These are phyloP conservation scores for Acestrorhynchus altus DNA, from an alignment of 2,797 vertebrate genomes.

Conservation along the genomic window DNA sequence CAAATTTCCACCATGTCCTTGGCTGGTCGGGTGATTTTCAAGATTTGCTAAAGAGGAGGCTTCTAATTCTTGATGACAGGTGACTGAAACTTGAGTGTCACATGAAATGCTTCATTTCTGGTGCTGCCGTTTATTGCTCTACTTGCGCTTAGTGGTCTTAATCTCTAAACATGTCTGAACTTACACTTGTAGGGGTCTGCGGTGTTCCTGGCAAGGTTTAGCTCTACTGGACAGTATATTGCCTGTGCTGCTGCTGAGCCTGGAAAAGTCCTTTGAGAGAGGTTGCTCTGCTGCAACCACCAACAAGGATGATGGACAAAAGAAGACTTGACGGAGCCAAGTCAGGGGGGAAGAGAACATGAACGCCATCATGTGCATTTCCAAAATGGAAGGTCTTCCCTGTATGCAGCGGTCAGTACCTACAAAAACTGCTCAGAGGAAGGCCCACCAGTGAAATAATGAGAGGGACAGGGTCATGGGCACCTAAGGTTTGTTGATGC, in stretches of 20 bases:
- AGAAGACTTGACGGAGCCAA: slow-evolving; percentile 9
- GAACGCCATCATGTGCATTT: background rate
- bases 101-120: background rate
- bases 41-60: slow-evolving; percentile 70
- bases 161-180: background rate
- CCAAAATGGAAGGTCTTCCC: too few relatives aligned
- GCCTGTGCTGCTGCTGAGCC: slow-evolving; percentile 80
- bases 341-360: background rate
- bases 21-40: slow-evolving; percentile 69
- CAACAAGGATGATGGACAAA: slow-evolving; percentile 33
- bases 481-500: too few relatives aligned
- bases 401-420: too few relatives aligned
- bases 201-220: slow-evolving; percentile 88
- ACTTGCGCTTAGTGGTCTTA: too few relatives aligned
- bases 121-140: background rate
- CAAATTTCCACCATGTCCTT: slow-evolving; percentile 76
- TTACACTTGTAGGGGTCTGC: slow-evolving; percentile 80
- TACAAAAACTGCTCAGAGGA: too few relatives aligned
- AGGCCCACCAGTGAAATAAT: too few relatives aligned
- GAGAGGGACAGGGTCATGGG: too few relatives aligned
- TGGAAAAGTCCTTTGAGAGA: slow-evolving; percentile 69
- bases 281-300: background rate
- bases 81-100: slow-evolving; percentile 53
- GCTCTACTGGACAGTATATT: slow-evolving; percentile 88
- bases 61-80: slow-evolving; percentile 85